Base-by-base conservation (phyloP, 2,797 vertebrate species). In the Sitta carolinensis region DNA sequence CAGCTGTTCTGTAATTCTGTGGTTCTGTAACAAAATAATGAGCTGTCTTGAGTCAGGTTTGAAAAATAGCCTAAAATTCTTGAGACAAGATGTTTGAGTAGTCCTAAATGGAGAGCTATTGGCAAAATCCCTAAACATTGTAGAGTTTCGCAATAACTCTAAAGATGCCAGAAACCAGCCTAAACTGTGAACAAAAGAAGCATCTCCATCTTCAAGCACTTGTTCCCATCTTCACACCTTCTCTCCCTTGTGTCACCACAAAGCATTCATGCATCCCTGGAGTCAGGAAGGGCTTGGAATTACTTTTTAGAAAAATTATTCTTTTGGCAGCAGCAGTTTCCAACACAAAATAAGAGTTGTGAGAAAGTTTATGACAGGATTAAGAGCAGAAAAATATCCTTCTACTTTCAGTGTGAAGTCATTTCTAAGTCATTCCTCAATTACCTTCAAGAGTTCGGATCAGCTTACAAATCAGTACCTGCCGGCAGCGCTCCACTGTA, bases 391-490 rank as follows among this genome's bases (percentile, higher is more conserved):
- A 86, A 81, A 86, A 61, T 6, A 45, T 61, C 34, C 55, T 86
- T 87, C 62, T 91, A 27, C 59, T 94, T 95, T 82, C 51, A 79
- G 13, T 30, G 34, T 57, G 85, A 94, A 96, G 89, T 95, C 55
- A 93, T 89, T 94, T 95, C 87, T 95, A 96, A 96, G 94, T 96
- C 85, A 96, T 36, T 91, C 75, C 67, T 89, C 83, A 77, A 64
- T 90, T 94, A 94, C 93, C 93, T 94, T 90, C 95, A 93, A n/a
- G 88, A 86, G 87, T 91, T 86, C 2, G 0, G 85, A 94, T 76
- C 87, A 84, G 89, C 67, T 79, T 93, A 95, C 91, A 96, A 94
- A 94, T 94, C 90, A 91, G 87, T 96, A 95, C 93, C 94, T 96
- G 91, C 92, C 70, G 3, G 91, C 87, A 95, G 90, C 81, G 64